Evolutionary conservation across 2,888 invertebrate species (phyloP).

Genomic region (Dendrolimus pini): DNA sequence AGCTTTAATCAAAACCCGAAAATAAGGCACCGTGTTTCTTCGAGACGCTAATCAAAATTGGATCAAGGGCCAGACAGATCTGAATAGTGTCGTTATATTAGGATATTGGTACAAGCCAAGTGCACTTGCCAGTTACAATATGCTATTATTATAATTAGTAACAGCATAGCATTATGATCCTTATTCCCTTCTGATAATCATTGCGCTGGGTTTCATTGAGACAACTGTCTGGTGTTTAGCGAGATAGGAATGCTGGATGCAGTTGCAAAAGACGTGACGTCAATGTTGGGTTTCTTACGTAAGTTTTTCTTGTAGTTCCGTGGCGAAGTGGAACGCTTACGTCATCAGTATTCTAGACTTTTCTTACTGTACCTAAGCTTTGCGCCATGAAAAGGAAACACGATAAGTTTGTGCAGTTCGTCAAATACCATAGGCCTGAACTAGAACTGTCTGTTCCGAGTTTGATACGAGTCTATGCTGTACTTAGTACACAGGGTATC

Average conservation of each 20-base stretch:
- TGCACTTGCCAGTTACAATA: slow-evolving; percentile 52
- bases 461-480: too few species aligned
- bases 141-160: slow-evolving; percentile 45
- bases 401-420: too few species aligned
- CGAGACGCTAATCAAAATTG: slow-evolving; percentile 29
- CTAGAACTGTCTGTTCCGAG: too few species aligned
- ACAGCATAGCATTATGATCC: slow-evolving; percentile 32
- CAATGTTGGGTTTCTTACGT: not conserved
- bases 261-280: not conserved
- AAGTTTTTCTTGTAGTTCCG: slow-evolving; percentile 6
- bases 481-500: too few species aligned
- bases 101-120: slow-evolving; percentile 61
- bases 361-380: not conserved
- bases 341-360: not conserved
- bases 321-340: not conserved
- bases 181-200: slow-evolving; percentile 18
- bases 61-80: slow-evolving; percentile 61
- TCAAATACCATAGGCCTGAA: too few species aligned
- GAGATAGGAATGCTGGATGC: not conserved
- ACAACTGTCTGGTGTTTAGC: slow-evolving; percentile 1
- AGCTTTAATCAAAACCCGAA: not conserved
- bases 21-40: not conserved
- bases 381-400: not conserved
- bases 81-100: slow-evolving; percentile 51
- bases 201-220: slow-evolving; percentile 2